Evolutionary conservation across 2,797 vertebrate genomes (phyloP), one percentile per base, ranked within the genome.

Genomic region (Ceyx erithaca): DNA sequence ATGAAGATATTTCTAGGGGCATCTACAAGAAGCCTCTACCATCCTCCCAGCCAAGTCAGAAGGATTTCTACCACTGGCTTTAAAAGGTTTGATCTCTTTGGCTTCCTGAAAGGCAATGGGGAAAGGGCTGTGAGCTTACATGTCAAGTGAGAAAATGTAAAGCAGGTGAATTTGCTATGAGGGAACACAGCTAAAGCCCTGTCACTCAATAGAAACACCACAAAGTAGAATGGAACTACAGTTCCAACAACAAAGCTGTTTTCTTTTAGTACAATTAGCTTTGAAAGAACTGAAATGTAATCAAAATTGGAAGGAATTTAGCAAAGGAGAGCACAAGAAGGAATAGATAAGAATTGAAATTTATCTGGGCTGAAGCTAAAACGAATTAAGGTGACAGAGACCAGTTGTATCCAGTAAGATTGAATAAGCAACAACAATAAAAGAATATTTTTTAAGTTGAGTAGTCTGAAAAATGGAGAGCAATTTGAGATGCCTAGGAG

Each of bases 311-410:
- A n/a, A 46, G 66, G 59, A 79, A 69, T 52, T 55, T n/a, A 51
- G 58, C n/a, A 77, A 87, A 70, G 15, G 15, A 70, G 55, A 90
- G 18, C 0, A 12, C 59, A 70, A 61, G 70, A 70, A 80, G 57
- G 41, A 91, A 63, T 2, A 76, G 40, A 16, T 80, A 66, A 82
- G 26, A 91, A 87, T 35, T 79, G n/a, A 89, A 93, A 94, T 76
- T 90, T 40, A 92, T 61, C 33, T 72, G 75, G 61, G n/a, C 51
- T 83, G 66, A 95, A 88, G 69, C 40, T 37, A 79, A 92, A 83
- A 80, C 33, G 45, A 78, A 88, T 62, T 22, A 90, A 30, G 16
- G 11, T 31, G 92, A 49, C 35, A 85, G 75, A 85, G 85, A 81
- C 16, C 30, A 84, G 66, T 75, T 90, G 81, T 61, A 80, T 89